These are phyloP conservation scores for Passerina amoena DNA, from an alignment of 2,113 vertebrate genomes.

Conservation along the genomic window DNA sequence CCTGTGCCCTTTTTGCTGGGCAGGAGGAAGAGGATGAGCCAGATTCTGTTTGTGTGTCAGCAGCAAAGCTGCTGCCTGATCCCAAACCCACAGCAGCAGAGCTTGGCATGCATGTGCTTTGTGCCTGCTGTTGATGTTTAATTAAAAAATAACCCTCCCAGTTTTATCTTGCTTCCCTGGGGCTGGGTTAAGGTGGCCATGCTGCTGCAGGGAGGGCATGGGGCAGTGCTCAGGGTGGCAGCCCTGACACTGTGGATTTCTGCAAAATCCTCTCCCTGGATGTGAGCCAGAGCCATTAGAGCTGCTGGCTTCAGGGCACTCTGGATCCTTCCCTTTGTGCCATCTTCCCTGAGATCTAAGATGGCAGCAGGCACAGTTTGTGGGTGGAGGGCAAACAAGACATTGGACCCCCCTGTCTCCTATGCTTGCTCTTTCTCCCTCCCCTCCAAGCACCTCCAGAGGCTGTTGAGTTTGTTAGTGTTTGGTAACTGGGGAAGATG, in stretches of 20 bases:
- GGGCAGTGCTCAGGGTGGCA: not conserved
- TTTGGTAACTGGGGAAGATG: not conserved
- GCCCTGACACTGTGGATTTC: not conserved
- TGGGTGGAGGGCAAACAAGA: rapidly evolving
- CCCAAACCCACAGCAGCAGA: not conserved
- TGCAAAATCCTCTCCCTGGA: not conserved
- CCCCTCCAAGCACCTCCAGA: not conserved
- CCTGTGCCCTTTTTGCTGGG: not conserved
- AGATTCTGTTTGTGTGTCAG: not conserved
- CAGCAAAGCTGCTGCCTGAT: not conserved
- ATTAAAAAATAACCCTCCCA: not conserved
- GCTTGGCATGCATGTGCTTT: not conserved
- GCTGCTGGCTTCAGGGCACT: not conserved
- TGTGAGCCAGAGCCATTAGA: rapidly evolving
- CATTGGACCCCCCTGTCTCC: not conserved
- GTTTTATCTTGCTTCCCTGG: not conserved
- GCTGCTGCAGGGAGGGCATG: not conserved
- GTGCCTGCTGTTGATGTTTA: not conserved
- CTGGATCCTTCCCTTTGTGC: not conserved
- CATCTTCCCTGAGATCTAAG: not conserved
- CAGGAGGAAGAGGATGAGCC: not conserved
- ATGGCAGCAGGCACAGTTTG: not conserved
- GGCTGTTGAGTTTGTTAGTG: not conserved
- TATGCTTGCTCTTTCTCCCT: not conserved
- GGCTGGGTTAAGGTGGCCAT: not conserved